A percentile compares a stretch with the other conserved stretches of the same genome.
Conservation (phyloP, 1,140 invertebrate genomes). For the Myzus persicae region DNA sequence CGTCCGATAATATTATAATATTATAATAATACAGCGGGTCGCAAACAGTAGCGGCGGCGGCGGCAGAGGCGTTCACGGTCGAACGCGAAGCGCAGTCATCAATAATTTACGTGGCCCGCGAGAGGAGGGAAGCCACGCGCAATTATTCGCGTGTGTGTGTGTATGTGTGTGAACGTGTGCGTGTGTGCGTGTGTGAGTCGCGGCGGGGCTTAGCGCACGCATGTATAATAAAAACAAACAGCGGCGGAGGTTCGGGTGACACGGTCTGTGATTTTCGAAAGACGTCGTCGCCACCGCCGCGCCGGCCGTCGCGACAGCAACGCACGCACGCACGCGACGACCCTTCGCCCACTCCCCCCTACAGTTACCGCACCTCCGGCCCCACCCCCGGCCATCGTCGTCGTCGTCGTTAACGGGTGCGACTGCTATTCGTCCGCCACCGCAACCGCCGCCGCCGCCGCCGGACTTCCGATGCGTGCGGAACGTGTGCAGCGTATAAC, state of each 20-base stretch:
- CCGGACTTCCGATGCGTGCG: constrained; percentile 52
- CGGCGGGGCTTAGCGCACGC: constrained; percentile 15
- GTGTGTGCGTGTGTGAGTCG: neutral
- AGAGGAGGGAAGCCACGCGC: constrained; percentile 22
- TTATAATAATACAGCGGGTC: neutral
- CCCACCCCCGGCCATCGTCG: neutral
- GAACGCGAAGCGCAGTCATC: constrained; percentile 54
- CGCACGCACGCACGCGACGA: constrained; percentile 5
- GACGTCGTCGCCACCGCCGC: neutral
- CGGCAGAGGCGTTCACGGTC: constrained; percentile 28
- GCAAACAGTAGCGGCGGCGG: neutral
- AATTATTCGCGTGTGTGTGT: constrained; percentile 1
- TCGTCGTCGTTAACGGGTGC: neutral
- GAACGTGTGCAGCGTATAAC: neutral
- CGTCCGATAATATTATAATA: too few relatives aligned
- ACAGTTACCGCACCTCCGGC: neutral
- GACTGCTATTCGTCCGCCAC: neutral
- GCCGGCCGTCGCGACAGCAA: constrained; percentile 13
- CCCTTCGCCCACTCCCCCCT: neutral
- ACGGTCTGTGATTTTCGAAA: constrained; percentile 57
- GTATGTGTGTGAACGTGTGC: neutral
- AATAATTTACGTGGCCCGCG: constrained; percentile 37
- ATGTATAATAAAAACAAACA: constrained; percentile 50
- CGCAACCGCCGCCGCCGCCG: neutral
- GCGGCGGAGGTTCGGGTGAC: constrained; percentile 44